A percentile compares a stretch with the other conserved stretches of the same genome.
Evolutionary conservation across 1,140 invertebrate genomes (phyloP).

Genomic region (Lysiphlebus fabarum): DNA sequence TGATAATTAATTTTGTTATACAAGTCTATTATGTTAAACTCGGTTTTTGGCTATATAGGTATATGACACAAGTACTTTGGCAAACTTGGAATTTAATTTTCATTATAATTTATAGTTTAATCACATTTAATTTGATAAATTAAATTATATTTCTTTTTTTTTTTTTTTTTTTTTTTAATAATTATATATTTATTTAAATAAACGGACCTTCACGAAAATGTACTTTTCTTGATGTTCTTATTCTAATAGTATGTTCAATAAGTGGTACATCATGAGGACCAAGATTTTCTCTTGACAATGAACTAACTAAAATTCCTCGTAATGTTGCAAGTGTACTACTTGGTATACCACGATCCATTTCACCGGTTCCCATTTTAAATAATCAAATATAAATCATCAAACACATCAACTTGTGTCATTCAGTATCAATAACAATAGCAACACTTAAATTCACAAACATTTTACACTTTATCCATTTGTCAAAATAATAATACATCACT

Average conservation of each 20-base stretch:
- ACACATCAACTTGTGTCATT: slow-evolving; percentile 6
- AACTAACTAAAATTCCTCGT: slow-evolving; percentile 61
- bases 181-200: slow-evolving; percentile 29
- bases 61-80: too few species aligned
- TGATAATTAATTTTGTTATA: too few species aligned
- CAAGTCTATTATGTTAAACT: too few species aligned
- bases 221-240: slow-evolving; percentile 40
- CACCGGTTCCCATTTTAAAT: slow-evolving; percentile 46
- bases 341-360: slow-evolving; percentile 54
- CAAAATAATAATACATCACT: too few species aligned
- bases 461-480: too few species aligned
- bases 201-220: slow-evolving; percentile 43
- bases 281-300: slow-evolving; percentile 61
- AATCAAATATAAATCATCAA: slow-evolving; percentile 2
- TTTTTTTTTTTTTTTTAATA: slow-evolving; percentile 1
- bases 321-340: slow-evolving; percentile 58
- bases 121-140: too few species aligned
- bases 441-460: background rate
- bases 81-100: too few species aligned
- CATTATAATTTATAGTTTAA: too few species aligned
- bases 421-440: background rate
- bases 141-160: too few species aligned
- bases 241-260: slow-evolving; percentile 38
- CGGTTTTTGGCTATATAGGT: too few species aligned
- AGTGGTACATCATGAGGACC: slow-evolving; percentile 51